Conservation (phyloP, 2,888 invertebrate species). For the Lithodes maja region DNA sequence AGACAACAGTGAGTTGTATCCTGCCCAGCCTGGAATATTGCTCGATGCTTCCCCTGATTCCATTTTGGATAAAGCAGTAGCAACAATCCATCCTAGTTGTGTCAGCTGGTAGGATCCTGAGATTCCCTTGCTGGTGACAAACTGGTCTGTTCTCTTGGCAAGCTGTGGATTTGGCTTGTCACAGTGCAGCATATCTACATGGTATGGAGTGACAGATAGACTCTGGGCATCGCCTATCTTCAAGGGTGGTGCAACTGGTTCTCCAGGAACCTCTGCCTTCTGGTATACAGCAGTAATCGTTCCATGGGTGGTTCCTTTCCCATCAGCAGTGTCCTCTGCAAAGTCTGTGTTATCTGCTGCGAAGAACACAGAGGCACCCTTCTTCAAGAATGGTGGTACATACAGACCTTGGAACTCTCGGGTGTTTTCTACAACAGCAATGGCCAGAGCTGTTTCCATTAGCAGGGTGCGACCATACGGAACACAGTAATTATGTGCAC, state of each 20-base stretch:
- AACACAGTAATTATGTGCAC: slow-evolving; percentile 42
- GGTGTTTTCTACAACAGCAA: slow-evolving; percentile 59
- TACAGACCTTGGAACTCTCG: slow-evolving; percentile 50
- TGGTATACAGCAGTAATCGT: slow-evolving; percentile 43
- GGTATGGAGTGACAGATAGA: slow-evolving; percentile 42
- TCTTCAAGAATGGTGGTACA: slow-evolving; percentile 61
- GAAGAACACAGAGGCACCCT: slow-evolving; percentile 59
- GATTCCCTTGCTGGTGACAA: slow-evolving; percentile 26
- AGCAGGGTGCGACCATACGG: slow-evolving; percentile 36
- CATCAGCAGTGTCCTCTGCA: slow-evolving; percentile 35
- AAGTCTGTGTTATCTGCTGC: slow-evolving; percentile 75
- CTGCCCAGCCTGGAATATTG: slow-evolving; percentile 47
- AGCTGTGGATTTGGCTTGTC: slow-evolving; percentile 46
- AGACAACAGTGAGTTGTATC: slow-evolving; percentile 38
- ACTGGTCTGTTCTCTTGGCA: slow-evolving; percentile 27
- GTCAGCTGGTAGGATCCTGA: slow-evolving; percentile 29
- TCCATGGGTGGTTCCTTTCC: slow-evolving; percentile 19
- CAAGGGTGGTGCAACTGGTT: slow-evolving; percentile 31
- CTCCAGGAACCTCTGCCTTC: slow-evolving; percentile 31
- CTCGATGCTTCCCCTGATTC: slow-evolving; percentile 14
- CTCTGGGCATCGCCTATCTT: slow-evolving; percentile 39
- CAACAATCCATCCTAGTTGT: neutral
- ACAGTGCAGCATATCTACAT: slow-evolving; percentile 29
- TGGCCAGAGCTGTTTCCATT: slow-evolving; percentile 58
- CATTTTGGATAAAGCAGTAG: slow-evolving; percentile 40